Percentiles rank a stretch among this genome's conserved stretches.
phyloP scores from a whole-genome alignment of 2,797 vertebrate genomes.

The Pteronotus mesoamericanus region DNA sequence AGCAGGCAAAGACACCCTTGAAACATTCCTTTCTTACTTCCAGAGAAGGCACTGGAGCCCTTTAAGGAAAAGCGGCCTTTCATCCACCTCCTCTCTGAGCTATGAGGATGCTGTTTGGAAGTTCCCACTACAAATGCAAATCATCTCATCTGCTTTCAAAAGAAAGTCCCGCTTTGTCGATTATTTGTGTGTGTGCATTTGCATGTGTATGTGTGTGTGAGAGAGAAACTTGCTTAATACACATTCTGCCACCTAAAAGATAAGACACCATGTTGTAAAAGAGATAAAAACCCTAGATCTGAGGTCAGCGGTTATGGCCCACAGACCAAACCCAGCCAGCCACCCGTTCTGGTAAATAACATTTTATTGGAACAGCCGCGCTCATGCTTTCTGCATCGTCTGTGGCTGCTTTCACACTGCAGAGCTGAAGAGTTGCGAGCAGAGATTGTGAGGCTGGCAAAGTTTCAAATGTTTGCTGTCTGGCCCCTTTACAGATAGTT shows the following conservation, averaged over 20 bases:
- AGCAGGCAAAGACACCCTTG: not conserved
- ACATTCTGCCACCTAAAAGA: not conserved
- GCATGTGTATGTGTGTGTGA: too few species aligned
- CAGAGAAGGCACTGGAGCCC: not conserved
- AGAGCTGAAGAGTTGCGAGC: not conserved
- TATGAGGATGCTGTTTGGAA: not conserved
- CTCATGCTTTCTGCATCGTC: not conserved
- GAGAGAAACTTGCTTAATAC: not conserved
- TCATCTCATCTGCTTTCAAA: not conserved
- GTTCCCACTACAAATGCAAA: not conserved
- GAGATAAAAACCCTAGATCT: not conserved
- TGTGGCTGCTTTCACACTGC: not conserved
- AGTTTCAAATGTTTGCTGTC: not conserved
- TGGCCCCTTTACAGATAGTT: not conserved
- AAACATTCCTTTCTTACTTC: not conserved
- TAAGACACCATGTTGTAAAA: not conserved
- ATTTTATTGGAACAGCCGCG: accelerated
- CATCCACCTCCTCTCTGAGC: not conserved
- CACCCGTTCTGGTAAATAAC: not conserved
- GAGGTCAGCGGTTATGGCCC: not conserved
- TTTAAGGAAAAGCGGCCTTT: not conserved
- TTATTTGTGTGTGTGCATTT: accelerated
- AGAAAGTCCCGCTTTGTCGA: not conserved
- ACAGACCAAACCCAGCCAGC: not conserved
- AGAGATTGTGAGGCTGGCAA: not conserved